A percentile compares a stretch with the other conserved stretches of the same genome.
Evolutionary conservation across 2,888 invertebrate species (phyloP).

Genomic region (Serripes groenlandicus): DNA sequence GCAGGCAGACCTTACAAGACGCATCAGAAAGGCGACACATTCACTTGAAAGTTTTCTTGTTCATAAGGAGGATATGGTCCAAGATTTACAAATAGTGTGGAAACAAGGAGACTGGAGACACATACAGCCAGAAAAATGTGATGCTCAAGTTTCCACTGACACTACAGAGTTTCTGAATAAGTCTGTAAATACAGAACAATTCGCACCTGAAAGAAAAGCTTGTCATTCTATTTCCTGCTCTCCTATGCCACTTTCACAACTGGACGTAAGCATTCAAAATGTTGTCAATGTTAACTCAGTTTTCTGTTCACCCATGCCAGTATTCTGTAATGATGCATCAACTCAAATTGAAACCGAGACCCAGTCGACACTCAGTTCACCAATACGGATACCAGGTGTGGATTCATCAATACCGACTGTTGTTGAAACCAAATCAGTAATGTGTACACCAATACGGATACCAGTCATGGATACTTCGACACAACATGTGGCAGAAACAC

Average conservation of each 20-base stretch:
- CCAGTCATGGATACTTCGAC: conserved; percentile 30
- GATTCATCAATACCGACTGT: conserved; percentile 27
- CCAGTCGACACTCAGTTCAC: conserved; percentile 36
- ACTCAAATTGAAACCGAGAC: conserved; percentile 24
- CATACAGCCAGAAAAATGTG: not conserved
- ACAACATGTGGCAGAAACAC: conserved; percentile 44
- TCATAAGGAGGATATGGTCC: conserved; percentile 1
- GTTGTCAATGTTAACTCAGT: conserved; percentile 22
- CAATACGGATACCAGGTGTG: conserved; percentile 20
- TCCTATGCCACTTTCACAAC: conserved; percentile 27
- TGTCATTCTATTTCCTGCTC: conserved; percentile 32
- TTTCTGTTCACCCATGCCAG: conserved; percentile 29
- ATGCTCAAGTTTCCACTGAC: not conserved
- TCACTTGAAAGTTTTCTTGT: conserved; percentile 43
- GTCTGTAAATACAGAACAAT: not conserved
- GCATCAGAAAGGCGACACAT: conserved; percentile 36
- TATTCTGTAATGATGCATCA: conserved; percentile 17
- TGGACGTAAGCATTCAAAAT: conserved; percentile 15
- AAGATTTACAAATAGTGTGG: conserved; percentile 19
- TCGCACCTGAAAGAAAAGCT: not conserved
- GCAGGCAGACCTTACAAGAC: conserved; percentile 29
- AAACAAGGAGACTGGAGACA: not conserved
- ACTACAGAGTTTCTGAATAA: not conserved
- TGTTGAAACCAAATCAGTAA: conserved; percentile 28
- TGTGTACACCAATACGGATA: conserved; percentile 46